Evolutionary conservation across 2,888 invertebrate genomes (phyloP).

Genomic region (Drosophila maculinotata): DNA sequence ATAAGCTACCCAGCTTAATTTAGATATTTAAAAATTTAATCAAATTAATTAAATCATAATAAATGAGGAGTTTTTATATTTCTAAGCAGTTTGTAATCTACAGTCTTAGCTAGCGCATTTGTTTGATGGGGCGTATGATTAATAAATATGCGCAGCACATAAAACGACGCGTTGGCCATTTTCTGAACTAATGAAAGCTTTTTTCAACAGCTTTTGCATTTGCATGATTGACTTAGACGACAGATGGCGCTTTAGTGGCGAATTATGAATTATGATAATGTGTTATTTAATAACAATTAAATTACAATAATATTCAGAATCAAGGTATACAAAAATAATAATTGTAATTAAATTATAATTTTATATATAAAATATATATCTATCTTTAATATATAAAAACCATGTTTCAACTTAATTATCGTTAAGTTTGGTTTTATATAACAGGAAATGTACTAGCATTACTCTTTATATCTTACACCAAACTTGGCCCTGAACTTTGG

Average conservation of each 20-base stretch:
- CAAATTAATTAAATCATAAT: background rate
- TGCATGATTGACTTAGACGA: conserved; percentile 1
- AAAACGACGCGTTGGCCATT: conserved; percentile 19
- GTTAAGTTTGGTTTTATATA: too few relatives aligned
- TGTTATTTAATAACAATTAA: background rate
- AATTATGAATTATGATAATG: conserved; percentile 1
- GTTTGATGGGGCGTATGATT: conserved; percentile 48
- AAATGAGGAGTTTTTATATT: background rate
- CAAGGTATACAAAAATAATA: background rate
- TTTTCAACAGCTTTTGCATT: conserved; percentile 17
- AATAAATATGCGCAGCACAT: conserved; percentile 12
- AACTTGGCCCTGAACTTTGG: background rate
- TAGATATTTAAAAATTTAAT: background rate
- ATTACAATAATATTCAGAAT: background rate
- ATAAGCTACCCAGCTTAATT: background rate
- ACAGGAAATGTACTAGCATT: too few relatives aligned
- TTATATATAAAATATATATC: too few relatives aligned
- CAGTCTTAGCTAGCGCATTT: background rate
- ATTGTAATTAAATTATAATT: too few relatives aligned
- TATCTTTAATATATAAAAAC: too few relatives aligned
- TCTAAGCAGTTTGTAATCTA: background rate
- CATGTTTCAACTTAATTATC: too few relatives aligned
- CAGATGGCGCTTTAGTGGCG: conserved; percentile 60
- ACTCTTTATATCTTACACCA: too few relatives aligned
- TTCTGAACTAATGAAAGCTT: conserved; percentile 42